Evolutionary conservation across 2,888 invertebrate species (phyloP), one percentile per base, ranked within the genome.

Genomic region (Ennomos quercinarius): DNA sequence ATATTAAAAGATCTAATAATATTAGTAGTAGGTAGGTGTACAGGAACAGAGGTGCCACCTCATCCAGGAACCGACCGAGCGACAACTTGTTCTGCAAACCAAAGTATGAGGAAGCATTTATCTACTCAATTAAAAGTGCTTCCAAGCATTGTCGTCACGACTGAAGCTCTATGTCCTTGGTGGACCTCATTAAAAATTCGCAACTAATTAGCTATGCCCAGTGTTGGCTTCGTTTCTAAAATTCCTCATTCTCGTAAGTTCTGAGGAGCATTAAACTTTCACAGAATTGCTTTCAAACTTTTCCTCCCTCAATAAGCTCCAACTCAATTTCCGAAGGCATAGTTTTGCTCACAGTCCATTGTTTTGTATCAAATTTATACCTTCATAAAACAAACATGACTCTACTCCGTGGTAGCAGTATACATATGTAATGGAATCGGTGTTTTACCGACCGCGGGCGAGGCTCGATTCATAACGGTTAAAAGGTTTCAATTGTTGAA

Each of bases 261-360:
- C 76, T 74, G 75, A 72, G 78, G 76, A 80, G 81, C 83, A 88
- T 91, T 88, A 91, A 89, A 91, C 87, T 90, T 91, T 90, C 86
- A 91, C 81, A 82, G 84, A 89, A 91, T 89, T 85, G 86, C 89
- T 88, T 85, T 81, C 81, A 74, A 91, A 90, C 86, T 91, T 89
- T 90, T 87, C 85, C 85, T 75, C 77, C 79, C 83, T 81, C 86
- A 81, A 88, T 89, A 87, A 83, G 81, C 83, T 76, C 64, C 71
- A 82, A 84, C 86, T 84, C 79, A 80, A 86, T 88, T 84, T 87
- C 78, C 80, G 76, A 78, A 84, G 81, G 81, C 83, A 85, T 88
- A 89, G 86, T 88, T 86, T 77, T 72, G 71, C 82, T 82, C 80
- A 78, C 77, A 79, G 80, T 82, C 81, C 71, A 71, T 66, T 78